phyloP scores from a whole-genome alignment of 1,140 invertebrate genomes.

The Lordiphosa collinella region DNA sequence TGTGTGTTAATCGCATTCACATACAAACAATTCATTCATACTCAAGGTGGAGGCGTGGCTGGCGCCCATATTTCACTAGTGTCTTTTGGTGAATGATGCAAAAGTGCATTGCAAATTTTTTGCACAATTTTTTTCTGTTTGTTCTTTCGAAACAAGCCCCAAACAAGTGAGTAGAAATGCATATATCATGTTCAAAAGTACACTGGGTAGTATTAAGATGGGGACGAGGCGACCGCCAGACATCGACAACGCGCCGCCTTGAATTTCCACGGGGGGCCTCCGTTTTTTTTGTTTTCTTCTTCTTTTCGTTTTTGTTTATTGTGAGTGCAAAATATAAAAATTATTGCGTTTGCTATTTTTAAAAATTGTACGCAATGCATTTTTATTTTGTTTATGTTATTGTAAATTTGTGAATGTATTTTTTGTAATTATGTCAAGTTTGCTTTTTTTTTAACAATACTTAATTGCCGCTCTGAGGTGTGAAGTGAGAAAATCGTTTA shows the following conservation, averaged over 20 bases:
- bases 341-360: slow-evolving; percentile 65
- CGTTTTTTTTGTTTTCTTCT: slow-evolving; percentile 5
- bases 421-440: slow-evolving; percentile 73
- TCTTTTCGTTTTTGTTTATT: slow-evolving; percentile 17
- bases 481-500: slow-evolving; percentile 12
- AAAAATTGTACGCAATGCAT: slow-evolving; percentile 67
- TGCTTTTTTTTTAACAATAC: slow-evolving; percentile 46
- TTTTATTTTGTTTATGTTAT: slow-evolving; percentile 31
- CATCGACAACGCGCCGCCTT: slow-evolving; percentile 19
- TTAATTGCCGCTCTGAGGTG: slow-evolving; percentile 5
- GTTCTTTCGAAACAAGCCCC: slow-evolving; percentile 6
- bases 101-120: slow-evolving; percentile 7
- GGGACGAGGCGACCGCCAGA: not conserved
- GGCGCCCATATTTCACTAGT: not conserved
- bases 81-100: not conserved
- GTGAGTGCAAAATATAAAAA: slow-evolving; percentile 41
- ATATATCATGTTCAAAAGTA: slow-evolving; percentile 9
- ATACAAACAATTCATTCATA: slow-evolving; percentile 20
- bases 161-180: slow-evolving; percentile 3
- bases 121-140: slow-evolving; percentile 25
- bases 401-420: slow-evolving; percentile 33
- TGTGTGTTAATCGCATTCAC: slow-evolving; percentile 19
- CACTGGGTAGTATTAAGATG: not conserved
- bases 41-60: not conserved
- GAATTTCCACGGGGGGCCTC: slow-evolving; percentile 31